Evolutionary conservation across 2,797 vertebrate genomes (phyloP), one percentile per base, ranked within the genome.

Genomic region (Crenuchus spilurus): DNA sequence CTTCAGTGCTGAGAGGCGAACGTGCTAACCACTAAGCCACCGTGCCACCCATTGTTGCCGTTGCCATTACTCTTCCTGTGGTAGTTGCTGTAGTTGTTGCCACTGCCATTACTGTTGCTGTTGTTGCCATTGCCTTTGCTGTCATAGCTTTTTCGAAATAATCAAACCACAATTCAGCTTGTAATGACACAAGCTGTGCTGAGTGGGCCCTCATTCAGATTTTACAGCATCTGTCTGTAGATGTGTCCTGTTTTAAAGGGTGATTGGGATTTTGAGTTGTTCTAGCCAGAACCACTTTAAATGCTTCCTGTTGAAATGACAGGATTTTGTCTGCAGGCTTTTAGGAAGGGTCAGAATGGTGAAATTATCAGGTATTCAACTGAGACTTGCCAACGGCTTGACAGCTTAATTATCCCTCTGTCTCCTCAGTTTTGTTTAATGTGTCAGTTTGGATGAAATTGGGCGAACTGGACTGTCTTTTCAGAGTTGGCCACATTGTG

Each of bases 341-440:
- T n/a, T 72, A 33, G 60, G 48, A 77, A 66, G 69, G 78, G 78
- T 77, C 81, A 82, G 76, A 82, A 70, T 75, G 75, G 65, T 66
- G 69, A 80, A 82, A 82, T 80, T 72, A 80, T 80, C 81, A 80
- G 81, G 75, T 80, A 75, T 78, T 74, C 81, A 77, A 73, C 58
- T 72, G 81, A 78, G 81, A 80, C 78, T 72, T 80, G 77, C 77
- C 80, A 80, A 75, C 77, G 78, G 72, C 72, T 70, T 77, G 81
- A 82, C 81, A 78, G 70, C 76, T 82, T 78, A 73, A 80, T 80
- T 78, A 78, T 80, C 78, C 78, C 71, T 73, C 72, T 78, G 81
- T 77, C 52, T 74, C 63, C 68, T 55, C 60, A 68, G 71, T 80
- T 74, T 80, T 81, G 67, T 81, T 75, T 76, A 75, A 72, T 75